Base-by-base conservation (phyloP, 2,113 vertebrate genomes). In the Limanda limanda region DNA sequence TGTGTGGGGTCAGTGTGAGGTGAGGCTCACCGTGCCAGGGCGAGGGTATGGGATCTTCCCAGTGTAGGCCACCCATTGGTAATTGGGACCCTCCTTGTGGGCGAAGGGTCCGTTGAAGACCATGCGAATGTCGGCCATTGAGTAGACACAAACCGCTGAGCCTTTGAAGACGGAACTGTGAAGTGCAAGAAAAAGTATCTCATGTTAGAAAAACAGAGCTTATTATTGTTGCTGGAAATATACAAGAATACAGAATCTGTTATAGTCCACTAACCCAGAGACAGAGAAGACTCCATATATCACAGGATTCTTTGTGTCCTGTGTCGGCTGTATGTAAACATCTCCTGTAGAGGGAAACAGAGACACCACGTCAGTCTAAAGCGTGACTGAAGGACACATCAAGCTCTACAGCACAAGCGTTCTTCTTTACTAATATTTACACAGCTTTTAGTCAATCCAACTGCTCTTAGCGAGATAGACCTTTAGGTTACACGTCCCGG, bases 11-110 rank as follows among this genome's bases (percentile, higher is more conserved):
- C 68, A 78, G 20, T n/a, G n/a, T 9, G 18, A 31, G 68, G 35
- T 62, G 25, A 68, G 63, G 60, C 96, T 96, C 81, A 99, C 98
- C 0, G 98, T 99, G 92, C 97, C 98, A 0, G 98, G 98, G 7
- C 98, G 94, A 25, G 98, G 98, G 73, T 99, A 99, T 8, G 98
- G 98, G 94, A 99, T 99, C 94, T 99, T 99, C 78, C 97, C 97
- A 0, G 95, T 96, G 91, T 97, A 99, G 75, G 97, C 96, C 94
- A 99, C 96, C 97, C 97, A 99, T 90, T 99, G 98, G 91, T 99
- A 99, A 93, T 97, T 98, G 84, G 98, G 98, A 55, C 98, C 97
- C 71, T 99, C 98, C 80, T 99, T 99, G 93, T 99, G 98, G 0
- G 98, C 97, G 2, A 99, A 99, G 20, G 98, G 98, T 60, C 98